These are phyloP conservation scores for Samia ricini DNA, from an alignment of 1,140 invertebrate genomes.

Conservation along the genomic window DNA sequence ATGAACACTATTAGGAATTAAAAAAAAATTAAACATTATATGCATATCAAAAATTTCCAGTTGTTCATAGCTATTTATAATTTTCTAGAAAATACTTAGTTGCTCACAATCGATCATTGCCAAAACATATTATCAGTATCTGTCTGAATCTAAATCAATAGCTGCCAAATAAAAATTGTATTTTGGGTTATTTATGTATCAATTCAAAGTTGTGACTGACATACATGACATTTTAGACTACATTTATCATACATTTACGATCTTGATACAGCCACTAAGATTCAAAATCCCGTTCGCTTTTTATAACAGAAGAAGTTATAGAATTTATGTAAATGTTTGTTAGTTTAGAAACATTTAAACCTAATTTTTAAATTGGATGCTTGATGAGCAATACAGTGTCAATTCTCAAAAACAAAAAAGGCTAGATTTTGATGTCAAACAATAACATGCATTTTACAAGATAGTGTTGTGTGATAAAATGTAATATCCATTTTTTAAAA, in stretches of 20 bases:
- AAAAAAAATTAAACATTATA: too few relatives aligned
- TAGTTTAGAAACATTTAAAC: background rate
- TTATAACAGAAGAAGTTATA: background rate
- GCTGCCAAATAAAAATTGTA: background rate
- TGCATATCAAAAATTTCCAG: background rate
- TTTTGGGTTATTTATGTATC: background rate
- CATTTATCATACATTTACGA: background rate
- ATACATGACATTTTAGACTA: background rate
- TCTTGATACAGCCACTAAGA: background rate
- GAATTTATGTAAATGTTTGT: too few relatives aligned
- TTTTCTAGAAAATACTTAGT: background rate
- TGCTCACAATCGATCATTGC: background rate
- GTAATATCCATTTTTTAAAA: too few relatives aligned
- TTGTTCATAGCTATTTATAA: background rate
- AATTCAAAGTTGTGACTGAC: background rate
- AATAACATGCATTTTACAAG: too few relatives aligned
- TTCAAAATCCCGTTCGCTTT: background rate
- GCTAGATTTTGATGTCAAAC: too few relatives aligned
- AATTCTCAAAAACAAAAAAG: too few relatives aligned
- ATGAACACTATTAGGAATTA: too few relatives aligned
- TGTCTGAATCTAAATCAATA: background rate
- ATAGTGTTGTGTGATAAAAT: too few relatives aligned
- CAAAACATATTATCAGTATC: background rate
- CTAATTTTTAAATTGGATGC: background rate
- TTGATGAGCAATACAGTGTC: too few relatives aligned